Evolutionary conservation across 1,140 invertebrate species (phyloP).

Genomic region (Sitophilus oryzae): DNA sequence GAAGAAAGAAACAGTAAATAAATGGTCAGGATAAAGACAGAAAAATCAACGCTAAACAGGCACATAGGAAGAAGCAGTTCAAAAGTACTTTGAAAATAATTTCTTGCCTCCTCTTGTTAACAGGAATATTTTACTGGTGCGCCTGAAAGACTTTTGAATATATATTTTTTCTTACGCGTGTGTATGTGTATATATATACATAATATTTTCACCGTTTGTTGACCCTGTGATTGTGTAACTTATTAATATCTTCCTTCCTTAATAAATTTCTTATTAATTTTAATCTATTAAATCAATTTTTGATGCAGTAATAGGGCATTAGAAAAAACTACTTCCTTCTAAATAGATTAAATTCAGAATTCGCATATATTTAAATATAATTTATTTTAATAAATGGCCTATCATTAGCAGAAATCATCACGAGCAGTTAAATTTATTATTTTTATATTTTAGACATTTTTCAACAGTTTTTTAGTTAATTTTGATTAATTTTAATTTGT

Average conservation of each 20-base stretch:
- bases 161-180: too few relatives aligned
- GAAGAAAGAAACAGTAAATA: slow-evolving; percentile 28
- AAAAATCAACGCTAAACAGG: slow-evolving; percentile 22
- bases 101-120: too few relatives aligned
- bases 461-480: too few relatives aligned
- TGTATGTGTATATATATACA: too few relatives aligned
- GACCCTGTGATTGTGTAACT: not conserved
- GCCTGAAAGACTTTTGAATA: too few relatives aligned
- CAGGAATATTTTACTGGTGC: too few relatives aligned
- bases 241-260: not conserved
- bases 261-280: too few relatives aligned
- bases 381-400: not conserved
- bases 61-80: slow-evolving; percentile 11
- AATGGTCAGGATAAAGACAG: slow-evolving; percentile 19
- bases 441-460: too few relatives aligned
- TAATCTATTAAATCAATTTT: not conserved
- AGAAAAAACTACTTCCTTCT: not conserved
- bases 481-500: too few relatives aligned
- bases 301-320: not conserved
- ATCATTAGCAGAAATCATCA: too few relatives aligned
- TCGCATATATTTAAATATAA: not conserved
- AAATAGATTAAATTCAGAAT: not conserved
- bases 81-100: slow-evolving; percentile 1
- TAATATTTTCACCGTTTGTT: too few relatives aligned
- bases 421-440: too few relatives aligned